Evolutionary conservation across 2,888 invertebrate genomes (phyloP).

Genomic region (Euspilapteryx auroguttella): DNA sequence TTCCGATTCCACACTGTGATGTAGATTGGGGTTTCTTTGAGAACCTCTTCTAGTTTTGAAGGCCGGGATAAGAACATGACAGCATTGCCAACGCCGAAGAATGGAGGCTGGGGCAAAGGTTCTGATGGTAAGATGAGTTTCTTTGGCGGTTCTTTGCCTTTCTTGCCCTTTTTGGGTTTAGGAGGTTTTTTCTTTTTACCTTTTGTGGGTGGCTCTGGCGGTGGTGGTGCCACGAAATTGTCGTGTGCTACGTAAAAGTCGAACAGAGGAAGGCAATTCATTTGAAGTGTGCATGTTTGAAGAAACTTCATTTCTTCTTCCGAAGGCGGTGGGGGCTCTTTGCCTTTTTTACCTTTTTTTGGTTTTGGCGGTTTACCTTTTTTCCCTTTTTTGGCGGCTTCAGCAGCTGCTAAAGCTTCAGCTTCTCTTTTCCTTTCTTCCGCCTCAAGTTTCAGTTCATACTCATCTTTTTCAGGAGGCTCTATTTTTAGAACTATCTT

Average conservation of each 20-base stretch:
- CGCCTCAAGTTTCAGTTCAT: slow-evolving; percentile 34
- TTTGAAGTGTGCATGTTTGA: slow-evolving; percentile 46
- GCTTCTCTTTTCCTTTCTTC: slow-evolving; percentile 30
- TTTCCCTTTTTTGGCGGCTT: slow-evolving; percentile 24
- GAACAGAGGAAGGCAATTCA: slow-evolving; percentile 42
- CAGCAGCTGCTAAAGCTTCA: slow-evolving; percentile 27
- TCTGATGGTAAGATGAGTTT: slow-evolving; percentile 39
- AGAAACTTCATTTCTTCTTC: slow-evolving; percentile 48
- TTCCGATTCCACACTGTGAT: slow-evolving; percentile 51
- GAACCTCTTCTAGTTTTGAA: slow-evolving; percentile 31
- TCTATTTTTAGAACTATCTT: slow-evolving; percentile 42
- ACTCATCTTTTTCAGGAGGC: slow-evolving; percentile 44
- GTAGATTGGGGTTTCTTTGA: slow-evolving; percentile 36
- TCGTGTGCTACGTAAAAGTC: slow-evolving; percentile 51
- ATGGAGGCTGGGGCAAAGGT: slow-evolving; percentile 46
- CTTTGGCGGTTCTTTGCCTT: slow-evolving; percentile 11
- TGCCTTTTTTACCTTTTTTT: slow-evolving; percentile 17
- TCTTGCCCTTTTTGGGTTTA: slow-evolving; percentile 15
- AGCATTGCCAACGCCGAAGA: slow-evolving; percentile 45
- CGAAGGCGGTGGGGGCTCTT: slow-evolving; percentile 35
- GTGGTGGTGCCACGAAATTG: slow-evolving; percentile 42
- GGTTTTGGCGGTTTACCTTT: slow-evolving; percentile 12
- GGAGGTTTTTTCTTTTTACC: slow-evolving; percentile 15
- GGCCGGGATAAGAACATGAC: slow-evolving; percentile 44
- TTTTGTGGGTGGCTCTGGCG: slow-evolving; percentile 26